A percentile compares a stretch with the other conserved stretches of the same genome.
Evolutionary conservation across 2,888 invertebrate species (phyloP).

Genomic region (Leptinotarsa tumamoca): DNA sequence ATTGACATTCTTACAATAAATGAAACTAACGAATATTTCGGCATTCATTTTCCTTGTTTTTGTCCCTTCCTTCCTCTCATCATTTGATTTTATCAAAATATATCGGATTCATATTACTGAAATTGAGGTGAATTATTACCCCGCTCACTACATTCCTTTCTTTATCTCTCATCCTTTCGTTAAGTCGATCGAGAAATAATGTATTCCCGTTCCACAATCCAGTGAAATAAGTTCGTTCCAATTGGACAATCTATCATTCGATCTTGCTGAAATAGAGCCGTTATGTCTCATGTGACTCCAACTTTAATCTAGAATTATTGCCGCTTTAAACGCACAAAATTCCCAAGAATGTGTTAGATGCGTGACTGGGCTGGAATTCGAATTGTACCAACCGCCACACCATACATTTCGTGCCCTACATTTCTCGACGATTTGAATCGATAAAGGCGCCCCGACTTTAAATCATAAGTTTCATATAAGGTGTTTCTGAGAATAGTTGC

Average conservation of each 20-base stretch:
- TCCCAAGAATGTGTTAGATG: conserved; percentile 20
- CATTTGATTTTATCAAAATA: too few relatives aligned
- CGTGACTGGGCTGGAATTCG: conserved; percentile 26
- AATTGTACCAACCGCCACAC: conserved; percentile 14
- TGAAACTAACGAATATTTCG: too few relatives aligned
- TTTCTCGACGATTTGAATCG: conserved; percentile 22
- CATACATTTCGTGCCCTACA: conserved; percentile 23
- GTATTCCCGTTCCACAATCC: neutral
- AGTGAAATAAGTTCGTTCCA: neutral
- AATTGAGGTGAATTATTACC: too few relatives aligned
- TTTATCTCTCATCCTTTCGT: too few relatives aligned
- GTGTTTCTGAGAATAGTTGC: neutral
- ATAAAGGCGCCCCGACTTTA: conserved; percentile 8
- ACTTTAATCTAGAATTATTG: conserved; percentile 13
- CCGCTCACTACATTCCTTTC: too few relatives aligned
- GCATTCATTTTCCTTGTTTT: too few relatives aligned
- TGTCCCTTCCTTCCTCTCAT: too few relatives aligned
- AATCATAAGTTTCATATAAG: conserved; percentile 12
- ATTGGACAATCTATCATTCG: neutral
- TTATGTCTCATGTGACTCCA: conserved; percentile 1
- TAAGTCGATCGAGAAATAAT: too few relatives aligned
- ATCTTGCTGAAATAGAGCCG: neutral
- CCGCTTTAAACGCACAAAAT: conserved; percentile 13
- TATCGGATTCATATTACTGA: too few relatives aligned
- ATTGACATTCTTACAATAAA: too few relatives aligned